Conservation (phyloP, 2,888 invertebrate species). For the Ganaspis brasiliensis region DNA sequence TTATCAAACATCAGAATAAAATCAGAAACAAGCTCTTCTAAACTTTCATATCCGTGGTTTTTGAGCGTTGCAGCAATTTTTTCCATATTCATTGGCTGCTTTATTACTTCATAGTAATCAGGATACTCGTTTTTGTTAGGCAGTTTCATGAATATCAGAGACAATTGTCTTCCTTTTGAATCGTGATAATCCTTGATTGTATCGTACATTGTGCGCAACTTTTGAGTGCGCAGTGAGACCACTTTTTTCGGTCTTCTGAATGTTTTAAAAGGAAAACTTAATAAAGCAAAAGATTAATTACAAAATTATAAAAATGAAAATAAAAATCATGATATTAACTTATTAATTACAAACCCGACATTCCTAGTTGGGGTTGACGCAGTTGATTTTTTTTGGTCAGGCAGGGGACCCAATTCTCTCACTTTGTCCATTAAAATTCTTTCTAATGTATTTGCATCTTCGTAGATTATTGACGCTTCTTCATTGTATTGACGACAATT, state of each 20-base stretch:
- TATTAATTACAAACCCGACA: constrained; percentile 78
- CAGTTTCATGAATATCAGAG: constrained; percentile 96
- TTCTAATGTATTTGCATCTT: constrained; percentile 95
- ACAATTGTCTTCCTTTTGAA: constrained; percentile 93
- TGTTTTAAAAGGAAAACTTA: constrained; percentile 44
- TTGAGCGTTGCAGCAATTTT: constrained; percentile 94
- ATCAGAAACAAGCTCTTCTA: constrained; percentile 94
- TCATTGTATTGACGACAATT: constrained; percentile 99
- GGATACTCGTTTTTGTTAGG: constrained; percentile 97
- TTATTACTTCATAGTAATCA: constrained; percentile 98
- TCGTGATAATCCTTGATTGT: constrained; percentile 94
- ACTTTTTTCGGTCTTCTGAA: constrained; percentile 77
- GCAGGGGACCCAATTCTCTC: constrained; percentile 86
- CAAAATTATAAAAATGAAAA: constrained; percentile 27
- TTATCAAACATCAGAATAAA: constrained; percentile 97
- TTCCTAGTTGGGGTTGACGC: constrained; percentile 76
- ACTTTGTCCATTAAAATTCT: constrained; percentile 91
- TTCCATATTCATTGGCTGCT: constrained; percentile 98
- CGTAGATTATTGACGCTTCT: constrained; percentile 96
- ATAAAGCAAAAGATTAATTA: constrained; percentile 42
- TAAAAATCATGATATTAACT: not conserved
- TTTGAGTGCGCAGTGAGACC: constrained; percentile 83
- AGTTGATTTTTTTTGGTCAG: constrained; percentile 78
- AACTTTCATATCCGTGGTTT: constrained; percentile 87
- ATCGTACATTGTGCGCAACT: constrained; percentile 92